A percentile compares a stretch with the other conserved stretches of the same genome.
Evolutionary conservation across 2,113 vertebrate species (phyloP).

Genomic region (Clupea harengus): DNA sequence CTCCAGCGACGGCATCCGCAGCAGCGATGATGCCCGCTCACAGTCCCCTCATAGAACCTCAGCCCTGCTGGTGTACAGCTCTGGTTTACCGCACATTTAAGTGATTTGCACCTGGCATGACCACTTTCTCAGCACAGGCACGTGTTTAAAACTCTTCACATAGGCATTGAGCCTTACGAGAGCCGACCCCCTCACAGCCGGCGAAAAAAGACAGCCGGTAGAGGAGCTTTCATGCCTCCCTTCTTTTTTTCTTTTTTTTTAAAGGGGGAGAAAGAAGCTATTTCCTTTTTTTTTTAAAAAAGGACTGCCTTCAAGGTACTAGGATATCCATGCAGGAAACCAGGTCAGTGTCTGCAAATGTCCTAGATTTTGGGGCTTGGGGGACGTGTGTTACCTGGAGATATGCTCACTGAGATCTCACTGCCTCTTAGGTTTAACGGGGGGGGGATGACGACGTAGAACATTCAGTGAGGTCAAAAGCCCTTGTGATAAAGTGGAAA

Average conservation of each 20-base stretch:
- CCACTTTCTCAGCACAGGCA: not conserved
- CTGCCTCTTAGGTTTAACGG: not conserved
- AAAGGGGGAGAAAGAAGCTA: not conserved
- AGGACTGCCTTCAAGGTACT: not conserved
- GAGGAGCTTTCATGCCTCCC: not conserved
- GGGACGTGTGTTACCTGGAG: not conserved
- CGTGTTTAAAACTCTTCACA: not conserved
- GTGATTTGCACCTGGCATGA: constrained; percentile 19
- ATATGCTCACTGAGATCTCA: not conserved
- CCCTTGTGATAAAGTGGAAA: not conserved
- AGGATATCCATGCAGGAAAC: not conserved
- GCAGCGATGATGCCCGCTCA: not conserved
- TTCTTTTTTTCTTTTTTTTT: not conserved
- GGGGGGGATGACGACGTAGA: not conserved
- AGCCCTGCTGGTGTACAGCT: not conserved
- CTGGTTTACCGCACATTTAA: constrained; percentile 35
- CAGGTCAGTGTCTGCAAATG: constrained; percentile 1
- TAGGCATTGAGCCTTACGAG: not conserved
- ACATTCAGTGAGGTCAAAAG: not conserved
- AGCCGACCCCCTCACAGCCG: not conserved
- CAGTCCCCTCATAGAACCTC: too few relatives aligned
- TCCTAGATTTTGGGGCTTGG: constrained; percentile 2
- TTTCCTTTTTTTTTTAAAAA: not conserved
- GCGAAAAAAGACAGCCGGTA: not conserved
- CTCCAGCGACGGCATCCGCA: constrained; percentile 25